Evolutionary conservation across 2,888 invertebrate species (phyloP).

Genomic region (Nymphalis polychloros): DNA sequence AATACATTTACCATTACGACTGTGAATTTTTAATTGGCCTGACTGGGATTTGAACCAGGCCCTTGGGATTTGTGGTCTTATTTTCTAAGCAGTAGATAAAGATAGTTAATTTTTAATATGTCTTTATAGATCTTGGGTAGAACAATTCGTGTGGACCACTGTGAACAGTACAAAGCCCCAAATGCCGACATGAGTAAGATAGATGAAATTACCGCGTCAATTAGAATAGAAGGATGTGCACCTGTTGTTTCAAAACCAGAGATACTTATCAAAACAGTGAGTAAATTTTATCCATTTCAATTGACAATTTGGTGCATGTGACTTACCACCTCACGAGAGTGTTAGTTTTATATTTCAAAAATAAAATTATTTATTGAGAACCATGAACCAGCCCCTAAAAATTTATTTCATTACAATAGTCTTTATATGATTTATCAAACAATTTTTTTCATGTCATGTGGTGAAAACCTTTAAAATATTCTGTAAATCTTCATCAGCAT

Average conservation of each 20-base stretch:
- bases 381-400: too few species aligned
- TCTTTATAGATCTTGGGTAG: constrained; percentile 87
- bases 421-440: too few species aligned
- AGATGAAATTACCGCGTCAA: constrained; percentile 87
- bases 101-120: too few species aligned
- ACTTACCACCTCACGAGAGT: neutral
- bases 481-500: too few species aligned
- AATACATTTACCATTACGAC: too few species aligned
- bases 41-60: too few species aligned
- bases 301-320: neutral
- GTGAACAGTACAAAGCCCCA: constrained; percentile 95
- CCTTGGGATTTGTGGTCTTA: too few species aligned
- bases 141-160: constrained; percentile 97
- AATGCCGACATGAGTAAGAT: constrained; percentile 88
- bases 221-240: constrained; percentile 93
- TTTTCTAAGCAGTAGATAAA: too few species aligned
- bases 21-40: too few species aligned
- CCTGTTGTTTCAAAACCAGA: constrained; percentile 70
- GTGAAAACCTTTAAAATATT: too few species aligned
- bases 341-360: neutral
- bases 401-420: too few species aligned
- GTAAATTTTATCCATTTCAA: neutral
- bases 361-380: neutral
- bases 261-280: constrained; percentile 48
- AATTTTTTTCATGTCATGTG: too few species aligned